phyloP scores from a whole-genome alignment of 2,797 vertebrate genomes.

The Tangara arthus region DNA sequence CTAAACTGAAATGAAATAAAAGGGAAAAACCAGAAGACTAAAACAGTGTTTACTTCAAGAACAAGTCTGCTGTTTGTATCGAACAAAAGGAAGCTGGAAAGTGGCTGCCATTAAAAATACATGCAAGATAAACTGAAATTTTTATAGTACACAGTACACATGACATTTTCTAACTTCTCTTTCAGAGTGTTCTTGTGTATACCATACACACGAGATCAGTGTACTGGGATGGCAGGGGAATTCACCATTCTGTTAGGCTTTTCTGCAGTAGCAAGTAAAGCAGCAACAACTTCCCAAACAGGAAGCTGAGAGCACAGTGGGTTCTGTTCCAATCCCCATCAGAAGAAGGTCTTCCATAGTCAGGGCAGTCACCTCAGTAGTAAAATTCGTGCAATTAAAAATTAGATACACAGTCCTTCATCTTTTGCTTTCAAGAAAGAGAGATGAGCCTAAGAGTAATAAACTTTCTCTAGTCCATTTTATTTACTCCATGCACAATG shows the following conservation, averaged over 20 bases:
- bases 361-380: not conserved
- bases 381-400: not conserved
- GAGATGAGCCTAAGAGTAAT: not conserved
- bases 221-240: constrained; percentile 49
- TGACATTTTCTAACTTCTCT: constrained; percentile 52
- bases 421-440: not conserved
- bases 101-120: constrained; percentile 72
- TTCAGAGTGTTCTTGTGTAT: constrained; percentile 56
- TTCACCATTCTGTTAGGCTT: constrained; percentile 37
- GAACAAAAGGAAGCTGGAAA: constrained; percentile 66
- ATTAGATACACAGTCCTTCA: not conserved
- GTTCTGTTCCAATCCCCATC: not conserved
- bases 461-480: not conserved
- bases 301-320: not conserved
- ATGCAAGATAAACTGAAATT: constrained; percentile 63
- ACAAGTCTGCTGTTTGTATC: constrained; percentile 69
- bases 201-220: constrained; percentile 23
- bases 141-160: constrained; percentile 61
- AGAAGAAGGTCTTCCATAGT: not conserved
- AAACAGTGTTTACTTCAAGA: constrained; percentile 72
- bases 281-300: not conserved
- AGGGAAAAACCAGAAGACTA: constrained; percentile 57
- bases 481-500: not conserved
- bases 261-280: constrained; percentile 30
- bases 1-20: constrained; percentile 54